phyloP scores from a whole-genome alignment of 2,888 invertebrate genomes.

The Nymphalis urticae region DNA sequence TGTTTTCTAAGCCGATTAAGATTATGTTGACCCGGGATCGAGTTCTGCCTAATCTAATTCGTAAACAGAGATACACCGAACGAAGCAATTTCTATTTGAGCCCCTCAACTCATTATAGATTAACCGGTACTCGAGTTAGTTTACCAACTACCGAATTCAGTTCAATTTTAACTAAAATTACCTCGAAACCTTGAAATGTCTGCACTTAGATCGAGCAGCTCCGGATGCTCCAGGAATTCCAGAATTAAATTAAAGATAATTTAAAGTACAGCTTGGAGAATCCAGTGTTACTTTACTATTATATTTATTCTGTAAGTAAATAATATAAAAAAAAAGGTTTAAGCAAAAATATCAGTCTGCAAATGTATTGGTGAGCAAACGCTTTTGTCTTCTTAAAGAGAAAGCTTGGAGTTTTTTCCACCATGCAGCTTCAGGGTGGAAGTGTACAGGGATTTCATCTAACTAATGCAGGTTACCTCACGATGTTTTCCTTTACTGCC shows the following conservation, averaged over 20 bases:
- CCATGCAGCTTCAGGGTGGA: too few species aligned
- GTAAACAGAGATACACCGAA: conserved; percentile 1
- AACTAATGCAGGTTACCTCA: too few species aligned
- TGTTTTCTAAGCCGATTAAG: neutral
- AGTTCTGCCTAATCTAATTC: conserved; percentile 1
- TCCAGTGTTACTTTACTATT: too few species aligned
- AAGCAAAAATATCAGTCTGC: too few species aligned
- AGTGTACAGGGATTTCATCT: too few species aligned
- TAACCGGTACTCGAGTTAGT: conserved; percentile 1
- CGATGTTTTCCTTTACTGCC: too few species aligned
- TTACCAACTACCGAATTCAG: conserved; percentile 4
- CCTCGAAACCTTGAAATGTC: neutral
- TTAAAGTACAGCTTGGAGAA: neutral
- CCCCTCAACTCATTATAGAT: conserved; percentile 7
- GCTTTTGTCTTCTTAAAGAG: too few species aligned
- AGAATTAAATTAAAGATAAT: neutral
- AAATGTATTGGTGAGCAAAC: too few species aligned
- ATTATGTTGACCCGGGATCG: neutral
- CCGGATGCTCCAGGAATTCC: neutral
- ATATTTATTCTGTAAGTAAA: too few species aligned
- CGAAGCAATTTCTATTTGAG: neutral
- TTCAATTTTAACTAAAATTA: conserved; percentile 5
- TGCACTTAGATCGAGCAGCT: neutral
- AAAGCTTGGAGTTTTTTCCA: too few species aligned
- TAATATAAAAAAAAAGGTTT: too few species aligned